Percentiles rank a stretch among this genome's conserved stretches.
These are phyloP conservation scores for Philonicus albiceps DNA, from an alignment of 2,888 invertebrate genomes.

Conservation along the genomic window DNA sequence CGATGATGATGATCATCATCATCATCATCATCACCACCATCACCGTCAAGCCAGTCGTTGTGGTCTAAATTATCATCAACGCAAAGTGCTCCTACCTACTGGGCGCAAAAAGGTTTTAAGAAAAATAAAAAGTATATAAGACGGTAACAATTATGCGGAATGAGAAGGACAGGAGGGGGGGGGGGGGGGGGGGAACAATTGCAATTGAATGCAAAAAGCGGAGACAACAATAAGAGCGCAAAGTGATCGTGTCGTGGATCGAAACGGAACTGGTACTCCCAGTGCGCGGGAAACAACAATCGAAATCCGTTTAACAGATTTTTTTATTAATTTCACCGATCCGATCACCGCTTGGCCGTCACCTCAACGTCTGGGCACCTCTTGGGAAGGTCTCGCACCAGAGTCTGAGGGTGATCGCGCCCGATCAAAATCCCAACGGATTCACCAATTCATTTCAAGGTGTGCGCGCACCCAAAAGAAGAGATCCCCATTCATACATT, in stretches of 20 bases:
- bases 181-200: constrained; percentile 35
- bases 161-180: not conserved
- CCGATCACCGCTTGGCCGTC: not conserved
- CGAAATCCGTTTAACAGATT: not conserved
- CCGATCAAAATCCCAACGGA: not conserved
- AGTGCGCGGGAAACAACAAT: not conserved
- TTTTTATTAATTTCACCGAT: not conserved
- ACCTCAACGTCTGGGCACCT: not conserved
- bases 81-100: constrained; percentile 16
- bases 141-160: not conserved
- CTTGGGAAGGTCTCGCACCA: not conserved
- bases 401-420: not conserved
- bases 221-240: constrained; percentile 32
- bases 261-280: not conserved
- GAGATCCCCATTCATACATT: not conserved
- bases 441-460: not conserved
- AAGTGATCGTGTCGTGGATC: not conserved
- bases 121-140: not conserved
- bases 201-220: constrained; percentile 46
- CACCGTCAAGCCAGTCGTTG: not conserved
- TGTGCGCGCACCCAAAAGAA: not conserved
- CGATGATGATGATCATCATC: too few relatives aligned
- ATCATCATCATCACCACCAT: constrained; percentile 16
- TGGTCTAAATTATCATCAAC: constrained; percentile 11
- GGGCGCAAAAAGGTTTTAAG: not conserved